Evolutionary conservation across 1,140 invertebrate species (phyloP).

Genomic region (Venturia canescens): DNA sequence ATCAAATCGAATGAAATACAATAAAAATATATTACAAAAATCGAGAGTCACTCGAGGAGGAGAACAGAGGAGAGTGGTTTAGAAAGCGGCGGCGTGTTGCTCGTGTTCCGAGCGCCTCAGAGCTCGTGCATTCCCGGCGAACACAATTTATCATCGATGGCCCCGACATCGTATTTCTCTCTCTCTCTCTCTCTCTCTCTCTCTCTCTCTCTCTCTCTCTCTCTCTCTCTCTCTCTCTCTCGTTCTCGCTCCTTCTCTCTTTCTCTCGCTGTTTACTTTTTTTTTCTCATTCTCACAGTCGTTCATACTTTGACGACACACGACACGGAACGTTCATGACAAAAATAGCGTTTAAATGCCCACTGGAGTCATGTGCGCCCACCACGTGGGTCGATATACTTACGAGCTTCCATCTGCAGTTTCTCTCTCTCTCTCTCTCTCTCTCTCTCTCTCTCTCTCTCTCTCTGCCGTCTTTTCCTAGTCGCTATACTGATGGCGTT

Average conservation of each 20-base stretch:
- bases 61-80: slow-evolving; percentile 69
- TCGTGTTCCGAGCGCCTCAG: slow-evolving; percentile 54
- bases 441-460: not conserved
- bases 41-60: slow-evolving; percentile 8
- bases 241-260: not conserved
- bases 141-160: slow-evolving; percentile 38
- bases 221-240: not conserved
- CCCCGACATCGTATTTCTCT: not conserved
- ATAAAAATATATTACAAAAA: not conserved
- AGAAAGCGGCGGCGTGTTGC: slow-evolving; percentile 65
- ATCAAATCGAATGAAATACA: no score
- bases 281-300: no score
- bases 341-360: slow-evolving; percentile 20
- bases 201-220: not conserved
- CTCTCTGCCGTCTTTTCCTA: not conserved
- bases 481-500: no score
- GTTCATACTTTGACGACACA: not conserved
- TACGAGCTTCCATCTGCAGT: not conserved
- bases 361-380: not conserved
- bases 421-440: not conserved
- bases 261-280: no score
- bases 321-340: slow-evolving; percentile 9
- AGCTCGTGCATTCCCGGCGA: slow-evolving; percentile 31
- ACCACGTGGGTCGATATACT: slow-evolving; percentile 18
- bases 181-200: not conserved